phyloP scores from a whole-genome alignment of 2,888 invertebrate genomes.

The Lithophane ornitopus region DNA sequence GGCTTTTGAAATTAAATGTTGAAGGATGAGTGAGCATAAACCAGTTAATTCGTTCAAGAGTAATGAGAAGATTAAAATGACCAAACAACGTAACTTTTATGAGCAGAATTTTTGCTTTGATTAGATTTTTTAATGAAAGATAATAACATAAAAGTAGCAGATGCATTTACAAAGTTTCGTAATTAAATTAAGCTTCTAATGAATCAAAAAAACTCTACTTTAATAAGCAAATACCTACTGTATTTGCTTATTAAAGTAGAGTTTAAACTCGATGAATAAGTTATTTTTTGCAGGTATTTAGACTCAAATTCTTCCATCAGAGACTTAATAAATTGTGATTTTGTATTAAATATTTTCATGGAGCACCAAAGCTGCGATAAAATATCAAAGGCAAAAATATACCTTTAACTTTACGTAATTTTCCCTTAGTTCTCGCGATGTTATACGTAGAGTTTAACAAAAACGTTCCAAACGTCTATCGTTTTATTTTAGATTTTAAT shows the following conservation, averaged over 20 bases:
- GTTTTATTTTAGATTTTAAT: neutral
- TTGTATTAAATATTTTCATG: neutral
- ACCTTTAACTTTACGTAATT: neutral
- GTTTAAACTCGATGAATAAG: slow-evolving; percentile 29
- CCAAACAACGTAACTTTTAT: slow-evolving; percentile 54
- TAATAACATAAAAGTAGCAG: slow-evolving; percentile 33
- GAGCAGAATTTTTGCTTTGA: slow-evolving; percentile 50
- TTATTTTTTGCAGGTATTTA: slow-evolving; percentile 30
- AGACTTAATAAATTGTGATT: neutral
- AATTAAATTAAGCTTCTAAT: slow-evolving; percentile 40
- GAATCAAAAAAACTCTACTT: too few relatives aligned
- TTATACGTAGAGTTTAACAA: neutral
- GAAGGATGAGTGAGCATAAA: slow-evolving; percentile 58
- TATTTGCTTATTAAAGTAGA: slow-evolving; percentile 45
- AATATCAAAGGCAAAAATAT: neutral
- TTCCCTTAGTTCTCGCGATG: neutral
- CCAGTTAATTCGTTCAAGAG: slow-evolving; percentile 49
- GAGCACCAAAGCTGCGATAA: neutral
- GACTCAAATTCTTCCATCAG: neutral
- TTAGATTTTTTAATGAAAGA: slow-evolving; percentile 20
- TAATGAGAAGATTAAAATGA: slow-evolving; percentile 56
- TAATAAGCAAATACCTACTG: too few relatives aligned
- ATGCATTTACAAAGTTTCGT: slow-evolving; percentile 37
- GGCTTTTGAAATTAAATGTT: slow-evolving; percentile 62
- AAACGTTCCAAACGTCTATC: neutral